Evolutionary conservation across 2,113 vertebrate species (phyloP), one percentile per base, ranked within the genome.

Genomic region (Girardinichthys multiradiatus): DNA sequence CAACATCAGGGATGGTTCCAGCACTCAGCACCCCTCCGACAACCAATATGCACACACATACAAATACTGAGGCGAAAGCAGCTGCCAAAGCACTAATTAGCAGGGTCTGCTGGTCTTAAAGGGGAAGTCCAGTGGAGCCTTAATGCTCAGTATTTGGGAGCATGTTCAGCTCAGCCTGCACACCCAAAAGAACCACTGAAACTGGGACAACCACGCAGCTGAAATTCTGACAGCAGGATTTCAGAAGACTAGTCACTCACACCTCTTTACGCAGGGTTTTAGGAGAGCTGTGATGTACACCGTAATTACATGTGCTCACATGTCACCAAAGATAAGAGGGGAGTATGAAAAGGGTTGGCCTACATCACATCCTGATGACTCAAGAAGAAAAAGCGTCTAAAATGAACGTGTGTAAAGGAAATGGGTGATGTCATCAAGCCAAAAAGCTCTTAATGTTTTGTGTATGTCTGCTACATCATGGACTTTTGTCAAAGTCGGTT

Each of bases 1-100:
- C 87, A 89, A 89, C 85, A 78, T 84, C 67, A 35, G 68, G 68
- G 80, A 85, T 68, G 76, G 77, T 66, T 83, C 58, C 78, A 81
- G 68, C 71, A 81, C 61, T 79, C 58, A 69, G 64, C 37, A 29
- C 74, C 68, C 68, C 70, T 19, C 35, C n/a, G 21, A 61, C 45
- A 68, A 35, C 42, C 19, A 63, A n/a, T 15, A 73, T 45, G 57
- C 57, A 68, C 28, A 65, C 69, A 45, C 63, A 74, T 0, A 76
- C 70, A 74, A 37, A 63, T 4, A 64, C 26, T 13, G 35, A 74
- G 54, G 59, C 60, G 27, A 31, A 66, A 64, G 33, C 72, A 13
- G 10, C 75, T 86, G 85, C 79, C 74, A 86, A 69, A 54, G 54
- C 26, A 39, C 62, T 81, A 68, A 86, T 82, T 87, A 74, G 48